Base-by-base conservation (phyloP, 2,797 vertebrate genomes). In the Diceros bicornis region DNA sequence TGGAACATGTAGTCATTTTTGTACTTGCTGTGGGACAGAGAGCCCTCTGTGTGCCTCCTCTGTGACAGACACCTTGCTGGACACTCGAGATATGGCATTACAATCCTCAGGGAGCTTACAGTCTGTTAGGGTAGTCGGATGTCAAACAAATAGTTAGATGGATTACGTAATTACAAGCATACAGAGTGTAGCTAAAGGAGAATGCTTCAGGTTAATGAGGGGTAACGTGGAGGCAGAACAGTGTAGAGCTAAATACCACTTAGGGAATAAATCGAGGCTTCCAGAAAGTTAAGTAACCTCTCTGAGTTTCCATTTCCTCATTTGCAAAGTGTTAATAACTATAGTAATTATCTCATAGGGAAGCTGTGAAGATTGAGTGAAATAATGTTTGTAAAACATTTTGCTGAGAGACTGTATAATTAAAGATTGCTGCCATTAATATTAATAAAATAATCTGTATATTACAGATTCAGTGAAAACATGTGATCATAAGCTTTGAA, bases 321-420 rank as follows among this genome's bases (percentile, higher is more conserved):
- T 81, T 64, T 68, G 27, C 75, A 96, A 94, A 94, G 74, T 79
- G 17, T 52, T 27, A 52, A 71, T 85, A 44, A 69, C 81, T 82
- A 94, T 16, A 94, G 27, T 66, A 72, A 79, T 79, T 86, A 72
- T 41, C 81, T 64, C 37, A 91, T n/a, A 74, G 14, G 59, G 66
- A 81, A 81, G 37, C 27, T 86, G 66, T 81, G 52, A 61, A 86
- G 25, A 82, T 71, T 27, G 59, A 90, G 86, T 68, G 12, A 96
- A 91, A 50, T 66, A 41, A 32, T 81, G 44, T 47, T 57, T 74
- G 16, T 32, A 66, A 91, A 94, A 87, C 41, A 94, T 37, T 91
- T 81, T 81, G 74, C 47, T 66, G 74, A 82, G 47, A 66, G 21
- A 27, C 18, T 71, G 75, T 25, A 12, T 68, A 86, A 81, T 68